These are phyloP conservation scores for Nemotelus pantherinus DNA, from an alignment of 2,888 invertebrate genomes.

Conservation along the genomic window DNA sequence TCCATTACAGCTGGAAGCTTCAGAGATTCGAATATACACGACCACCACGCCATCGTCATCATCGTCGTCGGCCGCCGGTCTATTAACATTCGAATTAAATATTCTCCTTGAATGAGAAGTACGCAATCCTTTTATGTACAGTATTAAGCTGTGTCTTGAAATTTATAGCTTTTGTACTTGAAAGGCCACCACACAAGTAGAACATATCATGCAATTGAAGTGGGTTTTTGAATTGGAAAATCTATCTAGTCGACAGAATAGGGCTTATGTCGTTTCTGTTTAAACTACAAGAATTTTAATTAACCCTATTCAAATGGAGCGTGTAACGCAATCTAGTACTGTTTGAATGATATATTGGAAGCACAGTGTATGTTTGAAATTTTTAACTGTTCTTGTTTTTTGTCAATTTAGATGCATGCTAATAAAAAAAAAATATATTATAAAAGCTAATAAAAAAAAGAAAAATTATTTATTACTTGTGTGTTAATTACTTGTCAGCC, in stretches of 20 bases:
- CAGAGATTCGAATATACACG: not conserved
- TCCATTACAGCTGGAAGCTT: constrained; percentile 5
- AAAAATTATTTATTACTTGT: no score
- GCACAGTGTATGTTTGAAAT: not conserved
- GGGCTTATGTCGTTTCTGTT: constrained; percentile 20
- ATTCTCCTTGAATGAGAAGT: constrained; percentile 5
- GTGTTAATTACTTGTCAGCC: no score
- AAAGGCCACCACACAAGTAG: constrained; percentile 9
- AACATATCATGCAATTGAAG: not conserved
- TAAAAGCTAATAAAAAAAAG: no score
- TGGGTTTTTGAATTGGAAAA: constrained; percentile 6
- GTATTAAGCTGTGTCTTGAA: constrained; percentile 3
- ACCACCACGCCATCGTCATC: not conserved
- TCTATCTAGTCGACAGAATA: not conserved
- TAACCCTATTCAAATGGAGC: not conserved
- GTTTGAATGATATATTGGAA: not conserved
- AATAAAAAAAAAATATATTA: no score
- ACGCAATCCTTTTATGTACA: constrained; percentile 9
- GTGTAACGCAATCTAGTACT: not conserved
- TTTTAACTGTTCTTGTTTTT: no score
- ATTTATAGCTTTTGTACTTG: constrained; percentile 9
- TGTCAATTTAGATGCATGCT: no score
- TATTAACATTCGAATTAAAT: constrained; percentile 8
- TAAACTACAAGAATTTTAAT: constrained; percentile 17
- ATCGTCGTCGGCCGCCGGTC: not conserved